Conservation (phyloP, 2,113 vertebrate species). For the Hydropotes inermis region DNA sequence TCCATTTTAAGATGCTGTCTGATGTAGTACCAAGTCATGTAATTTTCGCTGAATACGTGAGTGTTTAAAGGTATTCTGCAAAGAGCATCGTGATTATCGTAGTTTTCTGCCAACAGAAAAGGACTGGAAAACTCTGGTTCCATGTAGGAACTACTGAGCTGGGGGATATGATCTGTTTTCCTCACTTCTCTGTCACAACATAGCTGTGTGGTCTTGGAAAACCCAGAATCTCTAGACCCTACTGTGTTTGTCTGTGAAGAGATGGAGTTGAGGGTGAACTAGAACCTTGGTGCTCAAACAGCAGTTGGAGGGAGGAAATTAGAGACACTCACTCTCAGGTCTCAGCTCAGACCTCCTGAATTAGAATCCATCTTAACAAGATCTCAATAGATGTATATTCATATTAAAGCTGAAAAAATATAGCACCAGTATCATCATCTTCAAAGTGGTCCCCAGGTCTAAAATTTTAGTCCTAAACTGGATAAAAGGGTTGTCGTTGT, state of each 20-base stretch:
- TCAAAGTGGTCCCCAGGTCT: not conserved
- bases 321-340: not conserved
- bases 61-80: not conserved
- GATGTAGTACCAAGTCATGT: not conserved
- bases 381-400: not conserved
- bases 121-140: not conserved
- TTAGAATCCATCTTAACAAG: not conserved
- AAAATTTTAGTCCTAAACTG: not conserved
- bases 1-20: not conserved
- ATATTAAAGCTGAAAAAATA: not conserved
- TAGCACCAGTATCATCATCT: not conserved
- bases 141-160: not conserved
- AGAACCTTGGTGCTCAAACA: not conserved
- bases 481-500: not conserved
- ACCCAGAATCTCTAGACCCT: not conserved
- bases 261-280: rapidly evolving
- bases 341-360: not conserved
- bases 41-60: not conserved
- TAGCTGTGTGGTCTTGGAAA: not conserved
- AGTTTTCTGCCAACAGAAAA: not conserved
- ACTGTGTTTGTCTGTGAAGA: not conserved
- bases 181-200: not conserved
- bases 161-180: not conserved
- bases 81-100: not conserved
- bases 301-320: not conserved